Percentiles rank a stretch among this genome's conserved stretches.
These are phyloP conservation scores for Martes martes DNA, from an alignment of 2,113 vertebrate genomes.

Conservation along the genomic window DNA sequence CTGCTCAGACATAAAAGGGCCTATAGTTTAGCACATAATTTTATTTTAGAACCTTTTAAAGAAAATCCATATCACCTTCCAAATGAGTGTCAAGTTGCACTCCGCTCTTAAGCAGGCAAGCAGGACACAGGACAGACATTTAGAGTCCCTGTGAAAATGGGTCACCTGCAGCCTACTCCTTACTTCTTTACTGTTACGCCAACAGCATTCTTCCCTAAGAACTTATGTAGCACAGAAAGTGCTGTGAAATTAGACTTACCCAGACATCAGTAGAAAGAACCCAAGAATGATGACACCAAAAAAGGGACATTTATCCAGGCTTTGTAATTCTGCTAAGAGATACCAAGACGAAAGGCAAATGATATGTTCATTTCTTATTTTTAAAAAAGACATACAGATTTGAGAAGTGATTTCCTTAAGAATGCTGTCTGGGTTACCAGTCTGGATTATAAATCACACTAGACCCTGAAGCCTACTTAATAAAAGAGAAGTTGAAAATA, in stretches of 20 bases:
- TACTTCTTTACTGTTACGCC: slow-evolving; percentile 15
- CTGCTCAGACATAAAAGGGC: neutral
- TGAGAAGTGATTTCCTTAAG: slow-evolving; percentile 47
- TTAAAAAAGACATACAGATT: neutral
- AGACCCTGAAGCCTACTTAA: slow-evolving; percentile 48
- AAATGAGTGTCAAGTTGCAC: neutral
- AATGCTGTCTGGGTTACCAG: slow-evolving; percentile 35
- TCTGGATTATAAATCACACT: slow-evolving; percentile 57
- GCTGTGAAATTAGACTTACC: neutral
- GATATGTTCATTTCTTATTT: slow-evolving; percentile 23
- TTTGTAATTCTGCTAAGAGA: slow-evolving; percentile 34
- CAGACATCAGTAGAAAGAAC: neutral
- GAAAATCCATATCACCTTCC: slow-evolving; percentile 33
- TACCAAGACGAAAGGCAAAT: slow-evolving; percentile 43
- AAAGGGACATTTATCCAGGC: neutral
- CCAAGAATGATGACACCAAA: neutral
- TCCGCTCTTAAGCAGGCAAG: slow-evolving; percentile 4
- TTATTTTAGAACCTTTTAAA: slow-evolving; percentile 42
- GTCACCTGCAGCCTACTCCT: slow-evolving; percentile 23
- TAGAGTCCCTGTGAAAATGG: slow-evolving; percentile 10
- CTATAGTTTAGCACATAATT: neutral
- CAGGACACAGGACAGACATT: slow-evolving; percentile 31
- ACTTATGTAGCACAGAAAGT: neutral
- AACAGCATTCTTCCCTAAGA: neutral
- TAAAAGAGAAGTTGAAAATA: slow-evolving; percentile 60